A percentile compares a stretch with the other conserved stretches of the same genome.
phyloP scores from a whole-genome alignment of 2,113 vertebrate species.

The Scortum barcoo region DNA sequence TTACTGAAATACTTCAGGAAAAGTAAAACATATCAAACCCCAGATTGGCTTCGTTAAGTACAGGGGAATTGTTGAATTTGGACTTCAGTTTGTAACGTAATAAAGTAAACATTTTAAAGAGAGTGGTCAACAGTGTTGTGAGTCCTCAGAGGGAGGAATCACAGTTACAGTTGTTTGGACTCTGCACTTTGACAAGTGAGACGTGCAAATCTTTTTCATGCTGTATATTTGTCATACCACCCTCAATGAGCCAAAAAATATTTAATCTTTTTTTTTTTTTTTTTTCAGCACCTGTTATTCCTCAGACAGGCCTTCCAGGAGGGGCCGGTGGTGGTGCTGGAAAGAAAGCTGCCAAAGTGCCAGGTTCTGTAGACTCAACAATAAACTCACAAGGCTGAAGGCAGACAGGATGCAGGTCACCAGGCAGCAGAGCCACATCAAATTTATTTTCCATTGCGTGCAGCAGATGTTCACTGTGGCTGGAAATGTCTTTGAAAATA shows the following conservation, averaged over 20 bases:
- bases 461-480: neutral
- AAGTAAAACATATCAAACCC: neutral
- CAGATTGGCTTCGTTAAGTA: constrained; percentile 11
- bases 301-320: constrained; percentile 85
- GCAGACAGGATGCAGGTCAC: constrained; percentile 51
- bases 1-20: constrained; percentile 4
- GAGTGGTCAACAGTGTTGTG: neutral
- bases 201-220: constrained; percentile 10
- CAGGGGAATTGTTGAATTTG: constrained; percentile 4
- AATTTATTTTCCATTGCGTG: constrained; percentile 17
- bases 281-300: constrained; percentile 80
- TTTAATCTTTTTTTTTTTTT: constrained; percentile 31
- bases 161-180: constrained; percentile 35
- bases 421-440: constrained; percentile 24
- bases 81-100: constrained; percentile 1
- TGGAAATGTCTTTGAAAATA: neutral
- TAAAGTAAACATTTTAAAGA: constrained; percentile 2
- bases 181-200: neutral
- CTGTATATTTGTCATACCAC: constrained; percentile 16
- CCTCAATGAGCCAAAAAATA: constrained; percentile 20
- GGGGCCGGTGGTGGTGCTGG: constrained; percentile 69
- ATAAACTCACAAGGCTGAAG: constrained; percentile 36
- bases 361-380: constrained; percentile 80
- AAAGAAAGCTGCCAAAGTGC: constrained; percentile 85
- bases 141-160: constrained; percentile 13